phyloP scores from a whole-genome alignment of 1,140 invertebrate species.

The Aphis craccivora region DNA sequence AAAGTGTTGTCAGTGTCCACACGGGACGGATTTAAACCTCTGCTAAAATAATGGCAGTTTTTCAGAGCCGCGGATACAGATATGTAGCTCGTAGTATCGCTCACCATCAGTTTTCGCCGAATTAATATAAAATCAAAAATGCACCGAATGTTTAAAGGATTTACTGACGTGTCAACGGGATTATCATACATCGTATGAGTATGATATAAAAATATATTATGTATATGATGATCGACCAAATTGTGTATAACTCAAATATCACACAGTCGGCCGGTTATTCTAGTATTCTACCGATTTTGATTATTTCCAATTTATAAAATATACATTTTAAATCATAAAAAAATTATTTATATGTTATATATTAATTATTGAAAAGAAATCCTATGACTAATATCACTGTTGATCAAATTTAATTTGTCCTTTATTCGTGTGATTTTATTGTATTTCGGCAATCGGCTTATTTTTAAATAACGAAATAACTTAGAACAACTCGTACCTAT shows the following conservation, averaged over 20 bases:
- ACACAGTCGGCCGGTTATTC: neutral
- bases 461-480: neutral
- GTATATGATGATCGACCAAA: neutral
- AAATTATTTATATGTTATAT: no score
- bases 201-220: neutral
- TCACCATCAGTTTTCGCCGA: neutral
- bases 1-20: conserved; percentile 42
- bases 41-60: conserved; percentile 17
- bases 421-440: neutral
- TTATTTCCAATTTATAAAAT: neutral
- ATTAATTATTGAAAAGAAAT: neutral
- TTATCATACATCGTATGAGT: neutral
- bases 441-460: neutral
- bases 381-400: neutral
- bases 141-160: neutral
- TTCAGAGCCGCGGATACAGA: neutral
- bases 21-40: conserved; percentile 26
- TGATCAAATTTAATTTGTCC: neutral
- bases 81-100: neutral
- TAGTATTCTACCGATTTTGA: neutral
- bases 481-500: neutral
- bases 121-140: conserved; percentile 6
- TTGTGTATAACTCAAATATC: neutral
- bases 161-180: neutral
- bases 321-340: neutral